Conservation (phyloP, 2,888 invertebrate genomes). For the Ophraella communa region DNA sequence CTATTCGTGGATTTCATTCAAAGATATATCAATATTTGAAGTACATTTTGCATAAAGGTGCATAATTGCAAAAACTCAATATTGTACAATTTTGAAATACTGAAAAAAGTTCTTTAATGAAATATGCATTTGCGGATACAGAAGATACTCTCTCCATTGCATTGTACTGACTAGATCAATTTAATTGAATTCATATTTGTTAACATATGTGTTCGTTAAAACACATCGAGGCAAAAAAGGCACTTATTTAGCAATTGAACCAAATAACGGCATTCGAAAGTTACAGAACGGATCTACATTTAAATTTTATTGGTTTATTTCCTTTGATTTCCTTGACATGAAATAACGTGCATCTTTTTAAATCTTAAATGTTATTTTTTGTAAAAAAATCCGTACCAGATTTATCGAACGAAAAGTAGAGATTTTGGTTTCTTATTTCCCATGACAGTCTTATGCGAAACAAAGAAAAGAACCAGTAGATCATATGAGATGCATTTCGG, state of each 20-base stretch:
- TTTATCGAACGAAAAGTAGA: conserved; percentile 4
- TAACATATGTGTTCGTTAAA: neutral
- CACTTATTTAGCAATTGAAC: neutral
- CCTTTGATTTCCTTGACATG: neutral
- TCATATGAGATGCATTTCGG: conserved; percentile 8
- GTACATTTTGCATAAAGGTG: neutral
- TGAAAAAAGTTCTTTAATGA: neutral
- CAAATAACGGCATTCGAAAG: neutral
- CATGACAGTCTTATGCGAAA: conserved; percentile 6
- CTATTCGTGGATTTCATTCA: too few relatives aligned
- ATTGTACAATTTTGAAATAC: neutral
- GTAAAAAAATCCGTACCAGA: neutral
- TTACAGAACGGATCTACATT: neutral
- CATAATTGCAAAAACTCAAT: neutral
- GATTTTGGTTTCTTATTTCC: conserved; percentile 26
- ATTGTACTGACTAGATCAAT: neutral
- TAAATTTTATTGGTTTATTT: neutral
- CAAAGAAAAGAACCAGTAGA: conserved; percentile 14
- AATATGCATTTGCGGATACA: neutral
- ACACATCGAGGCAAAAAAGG: neutral
- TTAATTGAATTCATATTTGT: neutral
- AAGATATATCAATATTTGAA: neutral
- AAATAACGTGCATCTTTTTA: neutral
- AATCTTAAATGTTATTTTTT: neutral
- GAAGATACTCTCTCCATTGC: neutral